A percentile compares a stretch with the other conserved stretches of the same genome.
phyloP scores from a whole-genome alignment of 1,140 invertebrate species.

The Drosophila tristis region DNA sequence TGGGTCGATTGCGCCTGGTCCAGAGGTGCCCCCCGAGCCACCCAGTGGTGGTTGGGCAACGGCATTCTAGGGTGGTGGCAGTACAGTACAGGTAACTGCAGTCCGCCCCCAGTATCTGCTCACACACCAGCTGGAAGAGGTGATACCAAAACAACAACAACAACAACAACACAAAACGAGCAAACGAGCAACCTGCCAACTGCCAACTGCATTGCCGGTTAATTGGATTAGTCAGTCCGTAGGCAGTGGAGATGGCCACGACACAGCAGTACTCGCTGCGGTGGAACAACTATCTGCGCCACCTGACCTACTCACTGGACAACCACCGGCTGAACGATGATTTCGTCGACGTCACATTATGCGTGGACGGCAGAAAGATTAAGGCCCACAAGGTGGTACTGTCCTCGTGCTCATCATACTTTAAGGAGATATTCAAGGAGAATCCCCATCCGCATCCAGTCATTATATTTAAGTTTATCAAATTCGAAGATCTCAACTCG shows the following conservation, averaged over 20 bases:
- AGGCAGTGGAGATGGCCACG: conserved; percentile 68
- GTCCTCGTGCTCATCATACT: conserved; percentile 93
- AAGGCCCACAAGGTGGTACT: conserved; percentile 94
- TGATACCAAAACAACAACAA: neutral
- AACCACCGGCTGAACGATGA: conserved; percentile 90
- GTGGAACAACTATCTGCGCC: conserved; percentile 91
- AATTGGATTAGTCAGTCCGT: conserved; percentile 22
- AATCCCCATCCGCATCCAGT: conserved; percentile 94
- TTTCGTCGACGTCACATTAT: conserved; percentile 93
- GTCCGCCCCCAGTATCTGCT: too few species aligned
- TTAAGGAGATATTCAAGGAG: conserved; percentile 93
- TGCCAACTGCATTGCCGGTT: neutral
- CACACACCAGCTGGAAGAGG: too few species aligned
- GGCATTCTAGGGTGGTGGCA: too few species aligned
- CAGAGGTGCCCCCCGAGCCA: too few species aligned
- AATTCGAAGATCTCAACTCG: conserved; percentile 91
- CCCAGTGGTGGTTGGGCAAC: too few species aligned
- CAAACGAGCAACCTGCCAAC: too few species aligned
- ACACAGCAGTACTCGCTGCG: conserved; percentile 89
- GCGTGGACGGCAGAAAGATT: conserved; percentile 92
- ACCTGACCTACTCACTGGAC: conserved; percentile 91
- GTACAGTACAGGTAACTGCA: too few species aligned
- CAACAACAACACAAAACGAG: too few species aligned
- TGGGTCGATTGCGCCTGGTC: too few species aligned
- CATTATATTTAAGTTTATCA: conserved; percentile 93